These are phyloP conservation scores for Polymixis flavicincta DNA, from an alignment of 2,888 invertebrate genomes.

Conservation along the genomic window DNA sequence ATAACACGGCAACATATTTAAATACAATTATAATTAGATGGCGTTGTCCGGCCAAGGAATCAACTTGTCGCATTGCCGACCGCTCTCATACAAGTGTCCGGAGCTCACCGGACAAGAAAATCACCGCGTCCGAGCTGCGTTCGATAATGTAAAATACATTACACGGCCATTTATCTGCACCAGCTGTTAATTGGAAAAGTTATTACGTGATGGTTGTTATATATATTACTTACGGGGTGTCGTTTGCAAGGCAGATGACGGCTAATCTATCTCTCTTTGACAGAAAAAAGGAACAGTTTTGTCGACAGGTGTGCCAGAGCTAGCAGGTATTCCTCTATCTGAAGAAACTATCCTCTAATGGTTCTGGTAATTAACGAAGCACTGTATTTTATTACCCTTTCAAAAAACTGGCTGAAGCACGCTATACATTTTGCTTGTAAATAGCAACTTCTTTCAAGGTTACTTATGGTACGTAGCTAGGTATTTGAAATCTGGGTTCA, in stretches of 20 bases:
- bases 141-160: conserved; percentile 56
- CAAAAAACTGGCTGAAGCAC: not conserved
- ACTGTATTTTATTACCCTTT: not conserved
- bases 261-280: conserved; percentile 19
- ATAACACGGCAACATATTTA: conserved; percentile 56
- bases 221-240: conserved; percentile 30
- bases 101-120: conserved; percentile 54
- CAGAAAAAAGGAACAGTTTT: conserved; percentile 13
- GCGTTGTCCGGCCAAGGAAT: conserved; percentile 53
- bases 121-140: conserved; percentile 41
- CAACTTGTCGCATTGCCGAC: conserved; percentile 53
- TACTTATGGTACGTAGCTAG: too few relatives aligned
- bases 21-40: conserved; percentile 63
- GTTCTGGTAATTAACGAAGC: conserved; percentile 14
- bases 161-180: conserved; percentile 48
- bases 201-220: conserved; percentile 37
- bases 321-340: not conserved
- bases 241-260: conserved; percentile 23
- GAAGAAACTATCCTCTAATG: not conserved
- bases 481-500: too few relatives aligned
- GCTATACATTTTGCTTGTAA: not conserved
- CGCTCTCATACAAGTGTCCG: conserved; percentile 57
- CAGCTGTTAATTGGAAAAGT: conserved; percentile 56
- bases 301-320: conserved; percentile 11
- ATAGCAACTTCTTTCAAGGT: not conserved